phyloP scores from a whole-genome alignment of 2,797 vertebrate genomes.

The Thripadectes ignobilis region DNA sequence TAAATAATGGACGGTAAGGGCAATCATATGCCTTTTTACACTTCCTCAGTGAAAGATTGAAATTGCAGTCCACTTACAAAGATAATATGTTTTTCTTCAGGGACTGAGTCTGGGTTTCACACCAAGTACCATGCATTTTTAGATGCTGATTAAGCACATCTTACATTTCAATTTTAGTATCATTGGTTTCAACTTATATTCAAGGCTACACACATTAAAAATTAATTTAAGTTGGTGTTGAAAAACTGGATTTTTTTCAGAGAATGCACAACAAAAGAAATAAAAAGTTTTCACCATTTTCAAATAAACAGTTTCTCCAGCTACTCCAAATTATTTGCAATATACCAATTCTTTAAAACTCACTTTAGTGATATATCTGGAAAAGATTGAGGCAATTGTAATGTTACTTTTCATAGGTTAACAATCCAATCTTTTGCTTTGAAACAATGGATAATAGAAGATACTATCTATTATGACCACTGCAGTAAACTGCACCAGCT shows the following conservation, averaged over 20 bases:
- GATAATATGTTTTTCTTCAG: neutral
- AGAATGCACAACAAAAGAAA: neutral
- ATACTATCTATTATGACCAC: neutral
- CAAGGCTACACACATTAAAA: neutral
- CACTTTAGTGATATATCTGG: neutral
- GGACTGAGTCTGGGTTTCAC: neutral
- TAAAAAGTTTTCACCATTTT: neutral
- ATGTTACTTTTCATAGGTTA: neutral
- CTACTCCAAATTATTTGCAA: neutral
- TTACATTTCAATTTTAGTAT: neutral
- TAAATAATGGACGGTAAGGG: neutral
- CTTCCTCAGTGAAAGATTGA: neutral
- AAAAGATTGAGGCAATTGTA: neutral
- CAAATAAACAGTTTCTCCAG: neutral
- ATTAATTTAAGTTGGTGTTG: neutral
- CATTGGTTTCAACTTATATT: neutral
- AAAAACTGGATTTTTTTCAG: neutral
- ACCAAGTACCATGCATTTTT: neutral
- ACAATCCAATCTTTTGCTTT: neutral
- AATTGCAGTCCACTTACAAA: neutral
- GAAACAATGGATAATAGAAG: neutral
- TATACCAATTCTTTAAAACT: neutral
- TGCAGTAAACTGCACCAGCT: neutral
- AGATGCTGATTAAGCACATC: neutral
- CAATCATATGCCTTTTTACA: neutral